These are phyloP conservation scores for Gadopsis marmoratus DNA, from an alignment of 2,797 vertebrate genomes.

Conservation along the genomic window DNA sequence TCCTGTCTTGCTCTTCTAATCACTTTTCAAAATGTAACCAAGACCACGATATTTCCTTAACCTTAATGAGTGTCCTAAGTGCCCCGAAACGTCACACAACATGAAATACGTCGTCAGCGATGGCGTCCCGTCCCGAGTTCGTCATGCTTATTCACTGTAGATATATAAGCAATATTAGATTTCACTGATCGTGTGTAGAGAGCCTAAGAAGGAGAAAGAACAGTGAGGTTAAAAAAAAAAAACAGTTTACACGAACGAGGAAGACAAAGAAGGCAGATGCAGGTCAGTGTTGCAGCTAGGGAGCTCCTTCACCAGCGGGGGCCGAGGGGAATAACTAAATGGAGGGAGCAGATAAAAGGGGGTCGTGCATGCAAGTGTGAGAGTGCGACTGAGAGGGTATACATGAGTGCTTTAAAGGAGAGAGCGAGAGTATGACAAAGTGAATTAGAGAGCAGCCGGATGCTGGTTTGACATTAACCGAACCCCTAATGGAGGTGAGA, in stretches of 20 bases:
- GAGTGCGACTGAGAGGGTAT: conserved; percentile 10
- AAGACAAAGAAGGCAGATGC: conserved; percentile 37
- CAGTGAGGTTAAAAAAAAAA: background rate
- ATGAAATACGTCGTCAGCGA: background rate
- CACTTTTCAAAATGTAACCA: background rate
- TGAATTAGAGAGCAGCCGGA: conserved; percentile 47
- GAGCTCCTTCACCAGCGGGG: conserved; percentile 51
- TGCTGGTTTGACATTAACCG: conserved; percentile 67
- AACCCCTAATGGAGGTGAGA: conserved; percentile 84
- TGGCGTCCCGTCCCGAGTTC: too few relatives aligned
- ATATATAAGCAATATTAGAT: background rate
- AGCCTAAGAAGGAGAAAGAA: background rate
- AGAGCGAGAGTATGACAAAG: conserved; percentile 24
- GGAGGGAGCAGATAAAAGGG: conserved; percentile 16
- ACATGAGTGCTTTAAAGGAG: conserved; percentile 26
- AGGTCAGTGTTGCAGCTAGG: conserved; percentile 39
- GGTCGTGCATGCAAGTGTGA: conserved; percentile 13
- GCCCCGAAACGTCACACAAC: too few relatives aligned
- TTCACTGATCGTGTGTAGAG: background rate
- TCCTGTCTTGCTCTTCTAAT: background rate
- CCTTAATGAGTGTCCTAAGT: too few relatives aligned
- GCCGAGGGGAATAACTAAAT: conserved; percentile 45
- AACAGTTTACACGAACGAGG: background rate
- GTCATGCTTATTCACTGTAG: background rate
- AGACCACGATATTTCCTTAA: too few relatives aligned